Conservation (phyloP, 2,888 invertebrate species). For the Epicampocera succincta region DNA sequence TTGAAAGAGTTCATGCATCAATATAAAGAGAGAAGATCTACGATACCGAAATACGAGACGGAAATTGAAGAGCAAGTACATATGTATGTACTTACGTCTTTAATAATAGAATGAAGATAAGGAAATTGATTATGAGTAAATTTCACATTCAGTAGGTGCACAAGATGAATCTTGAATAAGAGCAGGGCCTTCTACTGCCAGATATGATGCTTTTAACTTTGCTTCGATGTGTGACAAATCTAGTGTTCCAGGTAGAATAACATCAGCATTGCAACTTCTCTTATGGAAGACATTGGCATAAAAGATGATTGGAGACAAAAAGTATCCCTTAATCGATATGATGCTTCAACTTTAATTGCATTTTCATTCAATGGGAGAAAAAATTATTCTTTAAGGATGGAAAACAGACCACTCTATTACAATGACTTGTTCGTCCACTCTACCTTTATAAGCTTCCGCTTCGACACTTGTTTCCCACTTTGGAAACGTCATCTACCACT, state of each 20-base stretch:
- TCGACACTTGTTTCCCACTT: conserved; percentile 13
- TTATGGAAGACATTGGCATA: conserved; percentile 8
- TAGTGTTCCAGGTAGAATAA: conserved; percentile 2
- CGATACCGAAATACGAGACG: conserved; percentile 16
- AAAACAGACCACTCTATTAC: not conserved
- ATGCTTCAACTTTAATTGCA: no score
- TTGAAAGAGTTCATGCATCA: conserved; percentile 20
- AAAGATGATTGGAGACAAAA: not conserved
- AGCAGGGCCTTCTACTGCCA: not conserved
- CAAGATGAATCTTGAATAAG: conserved; percentile 7
- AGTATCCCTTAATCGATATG: not conserved
- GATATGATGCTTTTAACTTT: not conserved
- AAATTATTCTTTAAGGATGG: not conserved
- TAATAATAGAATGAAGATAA: conserved; percentile 1
- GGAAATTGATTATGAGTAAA: conserved; percentile 1
- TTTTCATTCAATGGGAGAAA: conserved; percentile 3
- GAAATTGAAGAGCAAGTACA: conserved; percentile 22
- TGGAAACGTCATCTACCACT: no score
- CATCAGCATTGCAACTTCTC: conserved; percentile 16
- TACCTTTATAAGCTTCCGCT: not conserved
- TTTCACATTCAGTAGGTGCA: not conserved
- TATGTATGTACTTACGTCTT: not conserved
- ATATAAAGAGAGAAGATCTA: conserved; percentile 18
- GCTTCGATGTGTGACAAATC: not conserved
- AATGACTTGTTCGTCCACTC: no score